Percentiles rank a stretch among this genome's conserved stretches.
Evolutionary conservation across 2,888 invertebrate genomes (phyloP).

Genomic region (Tanytarsus gracilentus): DNA sequence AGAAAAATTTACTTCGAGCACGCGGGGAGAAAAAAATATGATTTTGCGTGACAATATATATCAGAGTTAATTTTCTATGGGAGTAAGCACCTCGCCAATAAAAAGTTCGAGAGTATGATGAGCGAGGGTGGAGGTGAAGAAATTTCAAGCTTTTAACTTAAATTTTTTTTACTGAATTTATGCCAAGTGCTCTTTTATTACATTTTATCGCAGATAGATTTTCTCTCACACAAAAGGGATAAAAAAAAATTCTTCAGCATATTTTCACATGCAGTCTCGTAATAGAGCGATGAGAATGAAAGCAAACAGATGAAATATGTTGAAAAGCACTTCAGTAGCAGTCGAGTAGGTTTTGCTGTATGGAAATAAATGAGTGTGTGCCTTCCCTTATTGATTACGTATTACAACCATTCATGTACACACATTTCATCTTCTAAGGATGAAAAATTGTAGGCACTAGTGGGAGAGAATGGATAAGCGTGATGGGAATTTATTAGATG

Average conservation of each 20-base stretch:
- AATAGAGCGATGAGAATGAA: not conserved
- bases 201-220: conserved; percentile 22
- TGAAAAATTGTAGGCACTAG: no score
- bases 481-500: no score
- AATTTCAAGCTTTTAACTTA: conserved; percentile 9
- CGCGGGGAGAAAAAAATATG: conserved; percentile 4
- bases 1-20: not conserved
- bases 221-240: not conserved
- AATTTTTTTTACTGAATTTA: conserved; percentile 14
- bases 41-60: conserved; percentile 26
- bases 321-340: conserved; percentile 11
- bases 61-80: conserved; percentile 17
- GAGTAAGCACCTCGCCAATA: not conserved
- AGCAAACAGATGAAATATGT: conserved; percentile 1
- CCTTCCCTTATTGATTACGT: conserved; percentile 27
- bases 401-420: conserved; percentile 6
- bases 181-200: conserved; percentile 25
- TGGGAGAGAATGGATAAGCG: no score
- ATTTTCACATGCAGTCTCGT: not conserved
- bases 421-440: no score
- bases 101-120: not conserved
- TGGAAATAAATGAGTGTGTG: conserved; percentile 3
- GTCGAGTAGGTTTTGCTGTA: not conserved
- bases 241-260: conserved; percentile 2
- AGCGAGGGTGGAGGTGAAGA: not conserved